Base-by-base conservation (phyloP, 2,888 invertebrate genomes). In the Lepidochrysops patricia region DNA sequence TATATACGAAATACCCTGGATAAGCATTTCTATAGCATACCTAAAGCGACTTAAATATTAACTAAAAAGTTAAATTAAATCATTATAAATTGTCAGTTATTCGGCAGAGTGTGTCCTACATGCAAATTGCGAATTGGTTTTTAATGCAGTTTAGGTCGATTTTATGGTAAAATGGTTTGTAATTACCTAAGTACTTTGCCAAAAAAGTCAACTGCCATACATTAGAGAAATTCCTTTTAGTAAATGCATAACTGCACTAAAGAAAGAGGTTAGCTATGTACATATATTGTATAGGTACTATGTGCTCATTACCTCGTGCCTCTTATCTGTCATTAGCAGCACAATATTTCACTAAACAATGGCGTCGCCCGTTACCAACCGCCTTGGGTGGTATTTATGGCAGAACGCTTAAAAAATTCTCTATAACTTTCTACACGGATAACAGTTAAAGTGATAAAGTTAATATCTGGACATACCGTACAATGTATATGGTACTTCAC, bases 291-390 rank as follows among this genome's bases (percentile, higher is more conserved):
- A n/a, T n/a, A n/a, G n/a, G n/a, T n/a, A n/a, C n/a, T n/a, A n/a
- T n/a, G 35, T 35, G 35, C 35, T 35, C 35, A 35, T 35, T 35
- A 35, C 35, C 35, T 35, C 35, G 35, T 13, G 35, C 13, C 35
- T 78, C 81, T 86, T 86, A 86, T 85, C 85, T 85, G 84, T 82
- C 83, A 84, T 82, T 85, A 81, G 80, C 80, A 82, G 79, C 73
- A 84, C 80, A 84, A 80, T 79, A 77, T 76, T 70, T 71, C 73
- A 70, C 72, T 70, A 70, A 78, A 82, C 79, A 81, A 80, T 79
- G 76, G 73, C 76, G 72, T 75, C 73, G 72, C 75, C 75, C 75
- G 77, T 43, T 43, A 43, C 12, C 19, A 43, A 74, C 71, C 74
- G 73, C 73, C 72, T 72, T 70, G 71, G 71, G 67, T 70, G 72